phyloP scores from a whole-genome alignment of 2,888 invertebrate species.

The Hetaerina titia region DNA sequence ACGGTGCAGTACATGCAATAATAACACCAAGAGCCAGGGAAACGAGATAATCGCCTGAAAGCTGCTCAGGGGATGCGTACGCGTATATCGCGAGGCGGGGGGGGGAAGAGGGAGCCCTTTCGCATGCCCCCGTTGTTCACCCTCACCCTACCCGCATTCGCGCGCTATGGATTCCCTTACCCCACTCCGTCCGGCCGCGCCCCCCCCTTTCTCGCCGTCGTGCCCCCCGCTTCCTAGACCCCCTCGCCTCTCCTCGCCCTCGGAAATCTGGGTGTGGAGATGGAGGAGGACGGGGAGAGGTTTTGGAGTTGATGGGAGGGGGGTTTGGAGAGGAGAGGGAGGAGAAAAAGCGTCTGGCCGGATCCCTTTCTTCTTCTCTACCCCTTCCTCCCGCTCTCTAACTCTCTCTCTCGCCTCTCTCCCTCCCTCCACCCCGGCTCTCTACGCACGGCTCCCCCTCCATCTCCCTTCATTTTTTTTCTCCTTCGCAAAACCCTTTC shows the following conservation, averaged over 20 bases:
- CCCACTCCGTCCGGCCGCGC: too few relatives aligned
- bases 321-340: not conserved
- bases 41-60: not conserved
- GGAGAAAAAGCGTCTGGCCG: not conserved
- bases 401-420: not conserved
- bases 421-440: not conserved
- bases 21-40: not conserved
- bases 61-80: not conserved
- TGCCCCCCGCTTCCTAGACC: not conserved
- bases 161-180: not conserved
- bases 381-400: not conserved
- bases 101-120: not conserved
- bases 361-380: not conserved
- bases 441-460: not conserved
- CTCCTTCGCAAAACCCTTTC: constrained; percentile 41
- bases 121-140: not conserved
- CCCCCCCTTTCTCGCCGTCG: too few relatives aligned
- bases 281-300: not conserved
- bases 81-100: not conserved
- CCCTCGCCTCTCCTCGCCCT: not conserved
- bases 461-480: not conserved
- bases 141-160: not conserved
- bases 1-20: too few relatives aligned
- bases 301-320: not conserved
- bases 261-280: not conserved